Conservation (phyloP, 2,797 vertebrate species). For the Sparidentex hasta region DNA sequence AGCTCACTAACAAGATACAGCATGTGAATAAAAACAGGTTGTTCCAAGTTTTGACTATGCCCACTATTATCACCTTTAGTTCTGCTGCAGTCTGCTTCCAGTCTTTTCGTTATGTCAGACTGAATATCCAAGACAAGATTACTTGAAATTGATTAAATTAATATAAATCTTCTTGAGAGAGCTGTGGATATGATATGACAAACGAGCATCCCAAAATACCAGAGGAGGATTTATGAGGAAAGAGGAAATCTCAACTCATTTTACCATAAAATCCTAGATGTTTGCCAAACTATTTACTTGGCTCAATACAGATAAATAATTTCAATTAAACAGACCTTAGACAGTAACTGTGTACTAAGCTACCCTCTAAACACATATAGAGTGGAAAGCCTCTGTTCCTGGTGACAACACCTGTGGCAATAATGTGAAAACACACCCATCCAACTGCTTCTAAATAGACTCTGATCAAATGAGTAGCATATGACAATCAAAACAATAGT, state of each 20-base stretch:
- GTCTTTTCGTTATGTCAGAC: conserved; percentile 1
- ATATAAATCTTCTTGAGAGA: conserved; percentile 4
- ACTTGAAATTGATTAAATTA: conserved; percentile 1
- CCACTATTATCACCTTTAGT: not conserved
- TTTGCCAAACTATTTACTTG: conserved; percentile 17
- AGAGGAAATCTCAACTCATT: not conserved
- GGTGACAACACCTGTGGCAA: conserved; percentile 60
- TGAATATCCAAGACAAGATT: conserved; percentile 1
- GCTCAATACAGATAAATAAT: conserved; percentile 20
- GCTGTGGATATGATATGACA: conserved; percentile 14
- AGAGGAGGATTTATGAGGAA: not conserved
- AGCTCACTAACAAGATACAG: not conserved
- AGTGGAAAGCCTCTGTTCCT: conserved; percentile 48
- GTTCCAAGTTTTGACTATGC: not conserved
- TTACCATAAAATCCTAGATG: not conserved
- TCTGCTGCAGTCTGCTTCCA: conserved; percentile 2
- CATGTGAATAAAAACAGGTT: conserved; percentile 11
- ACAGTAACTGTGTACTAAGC: conserved; percentile 25
- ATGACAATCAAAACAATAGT: conserved; percentile 72
- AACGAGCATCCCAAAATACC: conserved; percentile 29
- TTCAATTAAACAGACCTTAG: not conserved
- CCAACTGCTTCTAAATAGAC: conserved; percentile 60
- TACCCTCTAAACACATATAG: conserved; percentile 36
- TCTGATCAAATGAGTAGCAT: conserved; percentile 66
- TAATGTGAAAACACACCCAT: conserved; percentile 67